Evolutionary conservation across 1,140 invertebrate species (phyloP).

Genomic region (Zaprionus tsacasi): DNA sequence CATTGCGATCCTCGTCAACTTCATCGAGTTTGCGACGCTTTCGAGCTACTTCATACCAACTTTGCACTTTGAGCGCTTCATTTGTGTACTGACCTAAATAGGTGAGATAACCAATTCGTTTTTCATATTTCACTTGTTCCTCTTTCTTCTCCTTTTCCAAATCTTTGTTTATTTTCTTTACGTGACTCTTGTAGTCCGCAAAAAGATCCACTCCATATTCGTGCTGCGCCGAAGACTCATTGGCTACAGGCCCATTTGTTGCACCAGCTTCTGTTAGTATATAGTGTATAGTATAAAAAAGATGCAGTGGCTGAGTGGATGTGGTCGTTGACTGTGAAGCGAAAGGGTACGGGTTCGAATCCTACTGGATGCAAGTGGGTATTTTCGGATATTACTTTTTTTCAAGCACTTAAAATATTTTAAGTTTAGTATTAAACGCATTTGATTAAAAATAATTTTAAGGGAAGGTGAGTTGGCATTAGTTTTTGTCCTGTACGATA

Average conservation of each 20-base stretch:
- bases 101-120: slow-evolving; percentile 97
- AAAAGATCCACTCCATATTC: slow-evolving; percentile 91
- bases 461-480: too few relatives aligned
- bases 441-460: too few relatives aligned
- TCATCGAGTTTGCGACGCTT: slow-evolving; percentile 53
- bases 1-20: slow-evolving; percentile 53
- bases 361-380: too few relatives aligned
- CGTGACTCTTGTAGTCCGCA: slow-evolving; percentile 91
- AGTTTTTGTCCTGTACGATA: too few relatives aligned
- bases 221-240: slow-evolving; percentile 15
- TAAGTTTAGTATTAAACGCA: too few relatives aligned
- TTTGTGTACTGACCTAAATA: slow-evolving; percentile 97
- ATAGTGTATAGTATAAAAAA: too few relatives aligned
- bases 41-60: slow-evolving; percentile 92
- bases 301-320: too few relatives aligned
- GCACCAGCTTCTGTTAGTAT: slow-evolving; percentile 11
- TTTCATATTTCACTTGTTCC: slow-evolving; percentile 98
- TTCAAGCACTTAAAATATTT: too few relatives aligned
- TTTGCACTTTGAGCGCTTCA: slow-evolving; percentile 91
- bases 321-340: too few relatives aligned
- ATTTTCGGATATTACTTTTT: too few relatives aligned
- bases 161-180: slow-evolving; percentile 91
- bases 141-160: slow-evolving; percentile 96
- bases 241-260: slow-evolving; percentile 5
- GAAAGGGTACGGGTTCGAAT: too few relatives aligned